phyloP scores from a whole-genome alignment of 2,113 vertebrate species.

The Grallaria varia region DNA sequence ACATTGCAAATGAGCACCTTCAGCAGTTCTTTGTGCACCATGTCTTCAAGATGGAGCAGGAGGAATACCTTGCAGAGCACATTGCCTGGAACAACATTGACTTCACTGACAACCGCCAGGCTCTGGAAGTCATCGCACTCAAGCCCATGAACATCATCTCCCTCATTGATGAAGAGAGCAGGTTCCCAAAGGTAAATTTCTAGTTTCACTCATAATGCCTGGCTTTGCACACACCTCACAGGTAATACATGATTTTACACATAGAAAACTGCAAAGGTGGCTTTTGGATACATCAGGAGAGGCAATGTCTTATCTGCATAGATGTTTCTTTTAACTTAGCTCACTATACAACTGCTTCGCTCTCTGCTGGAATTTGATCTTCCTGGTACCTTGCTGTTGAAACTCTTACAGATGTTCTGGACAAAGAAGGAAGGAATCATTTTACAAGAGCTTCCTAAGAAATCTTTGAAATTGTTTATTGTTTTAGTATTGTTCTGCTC shows the following conservation, averaged over 20 bases:
- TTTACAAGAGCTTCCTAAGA: neutral
- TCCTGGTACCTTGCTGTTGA: neutral
- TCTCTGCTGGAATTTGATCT: neutral
- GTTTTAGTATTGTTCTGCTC: neutral
- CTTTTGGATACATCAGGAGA: neutral
- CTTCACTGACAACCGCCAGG: slow-evolving; percentile 84
- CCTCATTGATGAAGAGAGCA: slow-evolving; percentile 95
- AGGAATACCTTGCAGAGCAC: slow-evolving; percentile 85
- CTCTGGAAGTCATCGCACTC: slow-evolving; percentile 84
- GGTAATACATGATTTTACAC: neutral
- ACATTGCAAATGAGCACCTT: slow-evolving; percentile 95
- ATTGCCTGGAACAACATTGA: slow-evolving; percentile 87
- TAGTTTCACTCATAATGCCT: neutral
- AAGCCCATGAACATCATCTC: slow-evolving; percentile 90
- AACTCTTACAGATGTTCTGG: neutral
- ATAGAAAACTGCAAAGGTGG: neutral
- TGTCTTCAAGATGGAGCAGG: slow-evolving; percentile 92
- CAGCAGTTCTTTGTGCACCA: slow-evolving; percentile 96
- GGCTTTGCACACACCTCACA: neutral
- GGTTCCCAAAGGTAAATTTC: slow-evolving; percentile 86
- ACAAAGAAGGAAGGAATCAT: neutral
- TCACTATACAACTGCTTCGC: neutral
- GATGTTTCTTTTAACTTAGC: neutral
- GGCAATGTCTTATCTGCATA: neutral
- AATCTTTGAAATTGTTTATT: neutral